These are phyloP conservation scores for Mustela erminea DNA, from an alignment of 2,797 vertebrate species.

Conservation along the genomic window DNA sequence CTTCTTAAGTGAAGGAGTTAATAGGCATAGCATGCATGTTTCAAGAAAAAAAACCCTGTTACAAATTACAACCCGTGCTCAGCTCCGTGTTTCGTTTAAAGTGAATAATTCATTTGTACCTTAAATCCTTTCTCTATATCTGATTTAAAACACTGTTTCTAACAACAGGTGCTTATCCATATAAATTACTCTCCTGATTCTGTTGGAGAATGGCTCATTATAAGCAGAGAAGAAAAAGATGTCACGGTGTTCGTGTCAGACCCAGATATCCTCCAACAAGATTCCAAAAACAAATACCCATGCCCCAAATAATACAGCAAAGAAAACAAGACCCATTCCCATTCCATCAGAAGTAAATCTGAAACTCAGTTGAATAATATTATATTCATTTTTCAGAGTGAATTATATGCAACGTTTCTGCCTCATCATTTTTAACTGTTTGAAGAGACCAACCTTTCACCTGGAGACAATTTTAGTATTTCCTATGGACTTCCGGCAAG, in stretches of 20 bases:
- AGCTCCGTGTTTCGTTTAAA: conserved; percentile 48
- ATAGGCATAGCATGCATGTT: not conserved
- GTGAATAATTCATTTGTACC: conserved; percentile 77
- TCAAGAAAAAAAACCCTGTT: conserved; percentile 71
- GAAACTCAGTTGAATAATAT: conserved; percentile 9
- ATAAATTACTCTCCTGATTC: conserved; percentile 72
- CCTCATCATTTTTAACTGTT: conserved; percentile 40
- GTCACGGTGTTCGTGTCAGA: not conserved
- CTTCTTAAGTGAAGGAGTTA: conserved; percentile 62
- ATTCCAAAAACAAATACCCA: conserved; percentile 56
- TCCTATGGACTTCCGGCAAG: conserved; percentile 58
- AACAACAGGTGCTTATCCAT: conserved; percentile 75
- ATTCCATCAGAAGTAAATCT: conserved; percentile 75
- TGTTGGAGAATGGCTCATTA: not conserved
- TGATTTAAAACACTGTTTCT: conserved; percentile 63
- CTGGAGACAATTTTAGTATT: conserved; percentile 68
- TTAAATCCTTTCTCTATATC: conserved; percentile 70
- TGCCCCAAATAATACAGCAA: conserved; percentile 60
- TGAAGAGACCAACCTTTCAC: conserved; percentile 54
- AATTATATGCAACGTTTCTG: not conserved
- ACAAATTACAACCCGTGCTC: conserved; percentile 62
- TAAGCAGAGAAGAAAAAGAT: conserved; percentile 45
- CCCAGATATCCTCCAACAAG: conserved; percentile 47
- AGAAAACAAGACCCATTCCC: conserved; percentile 63
- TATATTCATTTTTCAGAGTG: conserved; percentile 62